These are phyloP conservation scores for Poecilia velifera DNA, from an alignment of 2,797 vertebrate species.

Conservation along the genomic window DNA sequence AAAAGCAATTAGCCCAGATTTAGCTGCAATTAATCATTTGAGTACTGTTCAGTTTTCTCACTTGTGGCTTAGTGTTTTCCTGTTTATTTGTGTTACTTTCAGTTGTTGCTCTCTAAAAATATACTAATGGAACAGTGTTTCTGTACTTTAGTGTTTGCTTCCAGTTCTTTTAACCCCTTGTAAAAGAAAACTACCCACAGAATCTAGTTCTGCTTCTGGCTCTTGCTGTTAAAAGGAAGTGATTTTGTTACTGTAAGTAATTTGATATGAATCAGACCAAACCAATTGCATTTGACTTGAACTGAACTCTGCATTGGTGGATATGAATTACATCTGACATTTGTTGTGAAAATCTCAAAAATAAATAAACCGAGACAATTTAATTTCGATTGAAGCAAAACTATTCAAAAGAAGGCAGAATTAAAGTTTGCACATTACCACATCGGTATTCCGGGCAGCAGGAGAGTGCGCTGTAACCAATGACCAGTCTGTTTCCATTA, in stretches of 20 bases:
- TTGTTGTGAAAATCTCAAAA: no score
- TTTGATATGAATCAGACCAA: background rate
- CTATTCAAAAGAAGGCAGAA: background rate
- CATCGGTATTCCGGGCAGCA: constrained; percentile 96
- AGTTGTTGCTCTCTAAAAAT: background rate
- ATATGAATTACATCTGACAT: background rate
- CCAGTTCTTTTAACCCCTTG: background rate
- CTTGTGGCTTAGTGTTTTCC: background rate
- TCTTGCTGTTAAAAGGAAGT: background rate
- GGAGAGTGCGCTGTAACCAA: constrained; percentile 86
- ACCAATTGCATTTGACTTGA: background rate
- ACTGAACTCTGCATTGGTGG: background rate
- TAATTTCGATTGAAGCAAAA: background rate
- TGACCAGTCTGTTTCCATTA: constrained; percentile 84
- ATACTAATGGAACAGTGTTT: background rate
- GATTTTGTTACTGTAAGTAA: background rate
- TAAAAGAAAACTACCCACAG: background rate
- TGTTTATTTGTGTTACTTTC: background rate
- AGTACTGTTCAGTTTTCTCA: background rate
- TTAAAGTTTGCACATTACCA: constrained; percentile 80
- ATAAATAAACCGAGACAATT: background rate
- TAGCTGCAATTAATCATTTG: background rate
- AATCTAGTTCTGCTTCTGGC: background rate
- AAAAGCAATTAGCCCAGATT: background rate
- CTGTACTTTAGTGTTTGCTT: background rate